Evolutionary conservation across 2,113 vertebrate species (phyloP).

Genomic region (Hyaena hyaena): DNA sequence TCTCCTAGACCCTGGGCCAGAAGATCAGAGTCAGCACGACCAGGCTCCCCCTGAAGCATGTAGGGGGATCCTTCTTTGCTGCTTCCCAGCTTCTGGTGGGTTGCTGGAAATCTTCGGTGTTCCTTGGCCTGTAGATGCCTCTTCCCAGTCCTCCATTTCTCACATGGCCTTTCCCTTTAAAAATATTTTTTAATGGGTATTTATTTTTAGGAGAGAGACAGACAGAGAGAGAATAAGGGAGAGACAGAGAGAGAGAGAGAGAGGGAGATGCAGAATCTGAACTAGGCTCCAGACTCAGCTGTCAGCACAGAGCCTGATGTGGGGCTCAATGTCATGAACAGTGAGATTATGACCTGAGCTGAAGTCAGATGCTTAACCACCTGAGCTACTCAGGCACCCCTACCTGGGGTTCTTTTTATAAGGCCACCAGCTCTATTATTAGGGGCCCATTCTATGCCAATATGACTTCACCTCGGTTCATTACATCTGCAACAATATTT

Average conservation of each 20-base stretch:
- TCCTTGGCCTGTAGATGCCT: not conserved
- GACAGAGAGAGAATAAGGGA: too few species aligned
- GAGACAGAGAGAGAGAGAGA: too few species aligned
- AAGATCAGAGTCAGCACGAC: not conserved
- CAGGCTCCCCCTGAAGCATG: accelerated
- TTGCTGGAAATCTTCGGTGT: accelerated
- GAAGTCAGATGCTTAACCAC: too few species aligned
- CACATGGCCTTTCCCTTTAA: accelerated
- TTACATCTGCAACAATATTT: not conserved
- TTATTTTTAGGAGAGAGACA: too few species aligned
- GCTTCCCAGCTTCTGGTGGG: not conserved
- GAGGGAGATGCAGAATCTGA: too few species aligned
- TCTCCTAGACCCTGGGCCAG: not conserved
- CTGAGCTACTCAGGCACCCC: too few species aligned
- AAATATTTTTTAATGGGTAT: too few species aligned
- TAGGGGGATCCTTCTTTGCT: accelerated
- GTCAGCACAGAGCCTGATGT: too few species aligned
- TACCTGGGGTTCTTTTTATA: not conserved
- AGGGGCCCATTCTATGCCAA: not conserved
- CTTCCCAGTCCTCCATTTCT: not conserved
- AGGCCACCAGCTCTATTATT: not conserved
- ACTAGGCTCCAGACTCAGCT: too few species aligned
- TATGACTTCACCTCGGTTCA: not conserved
- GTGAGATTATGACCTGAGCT: too few species aligned
- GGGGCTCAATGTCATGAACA: too few species aligned